Conservation (phyloP, 1,140 invertebrate genomes). For the Polyergus mexicanus region DNA sequence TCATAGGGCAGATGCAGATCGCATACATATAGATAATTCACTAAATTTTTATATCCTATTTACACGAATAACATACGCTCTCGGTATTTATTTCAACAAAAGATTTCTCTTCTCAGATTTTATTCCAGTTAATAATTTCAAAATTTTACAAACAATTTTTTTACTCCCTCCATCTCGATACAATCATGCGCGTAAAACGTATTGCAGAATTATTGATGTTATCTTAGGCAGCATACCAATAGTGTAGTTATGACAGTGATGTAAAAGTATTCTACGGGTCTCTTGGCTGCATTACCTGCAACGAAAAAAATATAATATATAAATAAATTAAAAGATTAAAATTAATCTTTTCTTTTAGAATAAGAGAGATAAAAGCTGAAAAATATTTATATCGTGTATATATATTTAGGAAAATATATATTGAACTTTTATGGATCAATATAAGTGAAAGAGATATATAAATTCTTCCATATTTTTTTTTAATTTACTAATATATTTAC, state of each 20-base stretch:
- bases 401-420: not conserved
- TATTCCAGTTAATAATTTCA: slow-evolving; percentile 74
- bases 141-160: slow-evolving; percentile 80
- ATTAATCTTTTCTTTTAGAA: not conserved
- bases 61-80: slow-evolving; percentile 85
- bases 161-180: slow-evolving; percentile 66
- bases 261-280: slow-evolving; percentile 77
- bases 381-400: not conserved
- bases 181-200: slow-evolving; percentile 78
- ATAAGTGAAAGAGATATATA: too few species aligned
- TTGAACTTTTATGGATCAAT: too few species aligned
- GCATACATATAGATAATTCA: slow-evolving; percentile 81
- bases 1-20: slow-evolving; percentile 69
- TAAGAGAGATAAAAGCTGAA: not conserved
- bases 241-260: slow-evolving; percentile 74
- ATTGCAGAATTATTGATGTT: slow-evolving; percentile 82
- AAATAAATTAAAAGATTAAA: not conserved
- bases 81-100: slow-evolving; percentile 82
- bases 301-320: slow-evolving; percentile 52
- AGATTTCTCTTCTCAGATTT: slow-evolving; percentile 67
- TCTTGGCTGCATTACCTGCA: slow-evolving; percentile 78
- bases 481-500: not conserved
- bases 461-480: too few species aligned
- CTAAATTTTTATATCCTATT: slow-evolving; percentile 84
- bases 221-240: slow-evolving; percentile 82